Conservation (phyloP, 2,113 vertebrate genomes). For the Spheniscus mendiculus region DNA sequence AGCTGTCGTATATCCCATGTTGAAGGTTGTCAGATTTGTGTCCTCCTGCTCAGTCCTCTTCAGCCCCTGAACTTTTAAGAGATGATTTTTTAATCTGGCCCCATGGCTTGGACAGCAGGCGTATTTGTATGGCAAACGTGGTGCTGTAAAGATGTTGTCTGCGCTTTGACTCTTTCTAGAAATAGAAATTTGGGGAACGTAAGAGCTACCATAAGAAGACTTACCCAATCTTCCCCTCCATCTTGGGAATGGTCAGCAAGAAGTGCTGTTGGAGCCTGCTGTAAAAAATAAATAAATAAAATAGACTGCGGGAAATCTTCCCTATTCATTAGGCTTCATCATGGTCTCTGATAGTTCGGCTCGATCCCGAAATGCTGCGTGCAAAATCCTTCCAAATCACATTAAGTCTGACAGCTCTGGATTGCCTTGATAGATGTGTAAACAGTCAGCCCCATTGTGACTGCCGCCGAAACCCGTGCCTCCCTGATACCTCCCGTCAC, state of each 20-base stretch:
- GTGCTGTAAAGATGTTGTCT: background rate
- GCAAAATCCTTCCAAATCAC: background rate
- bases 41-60: background rate
- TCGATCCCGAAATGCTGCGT: background rate
- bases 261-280: background rate
- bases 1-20: fast-evolving
- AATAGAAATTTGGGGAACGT: background rate
- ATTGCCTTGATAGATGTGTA: background rate
- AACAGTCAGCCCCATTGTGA: background rate
- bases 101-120: too few species aligned
- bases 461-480: background rate
- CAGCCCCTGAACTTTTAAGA: background rate
- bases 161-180: background rate
- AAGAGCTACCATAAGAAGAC: background rate
- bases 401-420: background rate
- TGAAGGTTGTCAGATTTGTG: background rate
- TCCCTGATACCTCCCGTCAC: background rate
- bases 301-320: background rate
- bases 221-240: background rate
- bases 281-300: background rate
- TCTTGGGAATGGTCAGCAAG: background rate
- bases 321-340: background rate
- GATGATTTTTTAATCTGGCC: background rate
- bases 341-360: background rate
- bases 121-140: background rate